Percentiles rank a stretch among this genome's conserved stretches.
Conservation (phyloP, 1,140 invertebrate genomes). For the Rhopalosiphum maidis region DNA sequence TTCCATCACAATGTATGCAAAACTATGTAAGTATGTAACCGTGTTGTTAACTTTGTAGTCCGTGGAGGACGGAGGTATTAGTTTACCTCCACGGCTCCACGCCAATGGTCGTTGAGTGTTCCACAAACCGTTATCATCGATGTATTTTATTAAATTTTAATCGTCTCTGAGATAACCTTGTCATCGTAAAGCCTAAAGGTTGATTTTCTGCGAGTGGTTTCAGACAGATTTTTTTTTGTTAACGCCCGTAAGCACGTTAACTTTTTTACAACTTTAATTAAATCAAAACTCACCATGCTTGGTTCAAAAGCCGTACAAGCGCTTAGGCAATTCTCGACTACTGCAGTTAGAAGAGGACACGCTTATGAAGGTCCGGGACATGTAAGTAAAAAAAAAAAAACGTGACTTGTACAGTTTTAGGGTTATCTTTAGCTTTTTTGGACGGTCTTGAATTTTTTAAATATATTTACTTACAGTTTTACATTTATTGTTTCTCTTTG, state of each 20-base stretch:
- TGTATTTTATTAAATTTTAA: neutral
- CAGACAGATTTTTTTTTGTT: neutral
- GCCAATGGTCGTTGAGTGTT: neutral
- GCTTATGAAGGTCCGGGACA: conserved; percentile 34
- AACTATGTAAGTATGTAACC: no score
- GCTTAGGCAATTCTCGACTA: conserved; percentile 32
- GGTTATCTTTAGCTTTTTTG: neutral
- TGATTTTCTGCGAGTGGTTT: neutral
- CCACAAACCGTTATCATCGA: neutral
- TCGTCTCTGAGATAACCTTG: neutral
- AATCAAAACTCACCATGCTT: neutral
- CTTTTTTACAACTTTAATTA: neutral
- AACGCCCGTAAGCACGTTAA: neutral
- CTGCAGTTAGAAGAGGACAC: neutral
- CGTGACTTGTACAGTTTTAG: neutral
- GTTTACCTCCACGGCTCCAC: neutral
- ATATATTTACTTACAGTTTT: neutral
- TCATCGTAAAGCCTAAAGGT: neutral
- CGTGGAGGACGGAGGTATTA: neutral
- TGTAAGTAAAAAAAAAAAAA: conserved; percentile 32
- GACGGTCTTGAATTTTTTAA: neutral
- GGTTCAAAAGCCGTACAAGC: conserved; percentile 22
- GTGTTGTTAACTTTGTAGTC: no score
- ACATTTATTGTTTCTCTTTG: neutral
- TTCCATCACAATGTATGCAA: no score